Base-by-base conservation (phyloP, 2,888 invertebrate genomes). In the Linyphia triangularis region DNA sequence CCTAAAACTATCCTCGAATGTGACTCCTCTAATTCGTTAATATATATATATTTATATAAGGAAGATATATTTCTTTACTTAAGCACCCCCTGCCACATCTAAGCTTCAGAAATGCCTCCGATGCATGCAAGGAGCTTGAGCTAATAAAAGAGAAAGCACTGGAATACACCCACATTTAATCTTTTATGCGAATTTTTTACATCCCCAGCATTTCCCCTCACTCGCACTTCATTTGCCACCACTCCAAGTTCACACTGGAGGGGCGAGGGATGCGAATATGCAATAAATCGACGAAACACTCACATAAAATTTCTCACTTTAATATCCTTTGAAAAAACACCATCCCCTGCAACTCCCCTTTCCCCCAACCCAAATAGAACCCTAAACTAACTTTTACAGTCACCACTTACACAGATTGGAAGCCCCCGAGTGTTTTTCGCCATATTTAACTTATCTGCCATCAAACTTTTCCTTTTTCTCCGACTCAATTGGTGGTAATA, bases 401-500 rank as follows among this genome's bases (percentile, higher is more conserved):
- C 78, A 37, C 85, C 85, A 85, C 85, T 85, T 85, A 85, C 69
- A 40, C 28, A 85, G 78, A 85, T 85, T 85, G 85, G 78, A 59
- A 70, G 61, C 69, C 67, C 51, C 26, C 24, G 57, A 61, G 67
- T 75, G 26, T 59, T 85, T 78, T 85, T 85, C 70, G 77, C 78
- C 85, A 70, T 85, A 85, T 85, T 85, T 85, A 85, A 85, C 85
- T 78, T 78, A 73, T 43, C 63, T 51, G 33, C 43, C 72, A 73
- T 83, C 83, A 37, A 63, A 75, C 40, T 67, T 67, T 65, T 30
- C 33, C 19, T 67, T 51, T 22, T 65, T 65, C 6, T 40, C 30
- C 51, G 1, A 51, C 70, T 43, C 65, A 73, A 73, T 40, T 33
- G 57, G 57, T 61, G 43, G 77, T 78, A 78, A 85, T 85, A 85